These are phyloP conservation scores for Conger conger DNA, from an alignment of 2,113 vertebrate genomes.

Conservation along the genomic window DNA sequence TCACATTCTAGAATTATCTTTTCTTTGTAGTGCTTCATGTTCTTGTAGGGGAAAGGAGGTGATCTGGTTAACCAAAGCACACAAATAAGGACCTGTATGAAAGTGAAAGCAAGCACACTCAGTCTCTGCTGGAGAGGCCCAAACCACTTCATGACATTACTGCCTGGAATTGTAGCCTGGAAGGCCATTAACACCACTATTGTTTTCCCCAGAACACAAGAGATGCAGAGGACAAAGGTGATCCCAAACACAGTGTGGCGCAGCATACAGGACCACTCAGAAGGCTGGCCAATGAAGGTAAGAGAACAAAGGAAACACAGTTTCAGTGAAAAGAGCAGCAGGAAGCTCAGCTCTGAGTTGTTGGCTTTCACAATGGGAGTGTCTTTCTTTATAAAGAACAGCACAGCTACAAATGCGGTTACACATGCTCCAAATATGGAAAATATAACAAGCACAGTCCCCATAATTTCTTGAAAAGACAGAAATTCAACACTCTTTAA, in stretches of 20 bases:
- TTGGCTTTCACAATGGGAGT: constrained; percentile 72
- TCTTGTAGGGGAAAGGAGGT: constrained; percentile 64
- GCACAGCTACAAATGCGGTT: constrained; percentile 47
- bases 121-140: constrained; percentile 57
- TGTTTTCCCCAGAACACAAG: constrained; percentile 72
- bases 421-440: constrained; percentile 59
- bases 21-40: constrained; percentile 55
- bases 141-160: constrained; percentile 58
- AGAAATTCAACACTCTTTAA: constrained; percentile 68
- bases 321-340: constrained; percentile 58
- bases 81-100: constrained; percentile 66
- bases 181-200: constrained; percentile 71
- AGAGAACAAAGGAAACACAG: constrained; percentile 57
- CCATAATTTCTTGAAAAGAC: constrained; percentile 66
- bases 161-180: constrained; percentile 59
- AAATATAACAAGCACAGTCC: constrained; percentile 55
- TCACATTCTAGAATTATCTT: constrained; percentile 69
- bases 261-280: constrained; percentile 68
- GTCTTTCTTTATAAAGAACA: constrained; percentile 61
- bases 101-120: constrained; percentile 63
- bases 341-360: constrained; percentile 69
- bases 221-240: constrained; percentile 69
- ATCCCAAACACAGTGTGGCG: constrained; percentile 70
- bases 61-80: constrained; percentile 60
- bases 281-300: constrained; percentile 67